Conservation (phyloP, 1,140 invertebrate genomes). For the Luehdorfia chinensis region DNA sequence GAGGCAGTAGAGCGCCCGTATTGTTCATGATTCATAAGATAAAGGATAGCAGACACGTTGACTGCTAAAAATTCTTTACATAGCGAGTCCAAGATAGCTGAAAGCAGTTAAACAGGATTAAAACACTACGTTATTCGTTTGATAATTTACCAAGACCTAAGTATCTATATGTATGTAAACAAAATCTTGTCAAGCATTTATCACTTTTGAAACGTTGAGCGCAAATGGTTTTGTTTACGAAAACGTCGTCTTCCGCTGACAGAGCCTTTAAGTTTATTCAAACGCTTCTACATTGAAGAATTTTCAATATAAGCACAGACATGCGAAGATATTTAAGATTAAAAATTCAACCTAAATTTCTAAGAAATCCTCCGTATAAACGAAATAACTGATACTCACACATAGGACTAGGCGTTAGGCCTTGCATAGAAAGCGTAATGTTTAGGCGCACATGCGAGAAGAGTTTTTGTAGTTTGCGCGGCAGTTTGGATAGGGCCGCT, state of each 20-base stretch:
- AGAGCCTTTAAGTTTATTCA: conserved; percentile 2
- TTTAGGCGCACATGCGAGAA: conserved; percentile 84
- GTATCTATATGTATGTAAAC: no score
- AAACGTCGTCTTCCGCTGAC: neutral
- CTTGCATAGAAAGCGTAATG: conserved; percentile 83
- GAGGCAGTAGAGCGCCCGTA: conserved; percentile 93
- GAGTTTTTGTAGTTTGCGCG: conserved; percentile 79
- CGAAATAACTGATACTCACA: conserved; percentile 75
- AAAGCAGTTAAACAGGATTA: conserved; percentile 52
- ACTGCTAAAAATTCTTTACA: conserved; percentile 92
- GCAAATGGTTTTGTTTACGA: neutral
- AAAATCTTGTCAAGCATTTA: no score
- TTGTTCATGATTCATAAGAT: conserved; percentile 94
- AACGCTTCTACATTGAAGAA: neutral
- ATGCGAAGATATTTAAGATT: neutral
- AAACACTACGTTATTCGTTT: neutral
- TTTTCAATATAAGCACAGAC: neutral
- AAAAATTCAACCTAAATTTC: neutral
- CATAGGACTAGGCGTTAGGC: conserved; percentile 87
- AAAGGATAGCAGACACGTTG: conserved; percentile 94
- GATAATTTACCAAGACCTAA: conserved; percentile 3
- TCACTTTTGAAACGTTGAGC: neutral
- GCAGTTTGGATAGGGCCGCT: conserved; percentile 81
- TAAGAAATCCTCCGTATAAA: neutral
- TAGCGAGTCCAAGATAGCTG: conserved; percentile 90